phyloP scores from a whole-genome alignment of 2,888 invertebrate species.

The Eristalinus sepulchralis region DNA sequence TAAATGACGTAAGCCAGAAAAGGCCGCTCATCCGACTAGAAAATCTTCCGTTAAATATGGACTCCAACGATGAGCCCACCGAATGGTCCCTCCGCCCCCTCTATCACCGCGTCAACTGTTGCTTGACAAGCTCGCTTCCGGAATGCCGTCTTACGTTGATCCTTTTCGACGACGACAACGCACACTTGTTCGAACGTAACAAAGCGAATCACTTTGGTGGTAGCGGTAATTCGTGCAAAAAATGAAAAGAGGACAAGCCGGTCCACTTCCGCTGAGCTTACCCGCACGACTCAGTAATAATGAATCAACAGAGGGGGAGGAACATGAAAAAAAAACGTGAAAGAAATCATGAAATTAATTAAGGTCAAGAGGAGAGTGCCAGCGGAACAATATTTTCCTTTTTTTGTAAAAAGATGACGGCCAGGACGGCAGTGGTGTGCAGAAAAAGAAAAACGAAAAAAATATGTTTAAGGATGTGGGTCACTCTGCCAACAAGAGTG shows the following conservation, averaged over 20 bases:
- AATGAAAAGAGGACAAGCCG: conserved; percentile 1
- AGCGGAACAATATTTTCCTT: conserved; percentile 1
- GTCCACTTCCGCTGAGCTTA: neutral
- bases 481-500: conserved; percentile 28
- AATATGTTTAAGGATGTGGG: conserved; percentile 20
- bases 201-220: conserved; percentile 28
- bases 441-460: conserved; percentile 17
- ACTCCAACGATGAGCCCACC: neutral
- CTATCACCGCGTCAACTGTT: conserved; percentile 15
- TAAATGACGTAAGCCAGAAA: neutral
- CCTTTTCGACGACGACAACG: neutral
- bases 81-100: neutral
- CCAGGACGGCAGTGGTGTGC: conserved; percentile 22
- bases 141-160: neutral
- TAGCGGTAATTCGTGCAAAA: conserved; percentile 7
- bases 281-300: neutral
- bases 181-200: conserved; percentile 15
- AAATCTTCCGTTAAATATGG: conserved; percentile 39
- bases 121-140: neutral
- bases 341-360: conserved; percentile 35
- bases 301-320: neutral
- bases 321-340: neutral
- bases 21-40: conserved; percentile 1
- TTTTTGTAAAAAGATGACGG: conserved; percentile 19
- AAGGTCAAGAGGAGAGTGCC: conserved; percentile 33